These are phyloP conservation scores for Sminthurides aquaticus DNA, from an alignment of 2,888 invertebrate species.

Conservation along the genomic window DNA sequence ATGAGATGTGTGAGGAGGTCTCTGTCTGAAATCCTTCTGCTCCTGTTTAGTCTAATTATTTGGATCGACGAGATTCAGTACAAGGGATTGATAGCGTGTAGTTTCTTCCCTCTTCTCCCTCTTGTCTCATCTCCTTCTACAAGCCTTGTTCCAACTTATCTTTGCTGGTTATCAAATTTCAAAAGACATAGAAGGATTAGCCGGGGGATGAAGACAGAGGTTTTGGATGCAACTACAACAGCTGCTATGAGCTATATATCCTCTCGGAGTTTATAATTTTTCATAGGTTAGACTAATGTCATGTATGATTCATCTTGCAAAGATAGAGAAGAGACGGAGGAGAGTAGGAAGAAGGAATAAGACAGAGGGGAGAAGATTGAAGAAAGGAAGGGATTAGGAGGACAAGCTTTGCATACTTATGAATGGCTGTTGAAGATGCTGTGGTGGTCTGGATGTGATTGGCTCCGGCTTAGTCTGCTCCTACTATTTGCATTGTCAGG, in stretches of 20 bases:
- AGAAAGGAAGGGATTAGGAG: background rate
- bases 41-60: conserved; percentile 35
- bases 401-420: conserved; percentile 8
- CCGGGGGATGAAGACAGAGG: background rate
- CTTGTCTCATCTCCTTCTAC: background rate
- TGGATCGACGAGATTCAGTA: conserved; percentile 16
- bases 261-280: too few relatives aligned
- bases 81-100: background rate
- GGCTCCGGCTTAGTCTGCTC: background rate
- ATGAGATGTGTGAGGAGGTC: conserved; percentile 26
- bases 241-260: background rate
- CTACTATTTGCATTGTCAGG: conserved; percentile 6
- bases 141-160: background rate
- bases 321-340: background rate
- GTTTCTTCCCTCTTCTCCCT: background rate
- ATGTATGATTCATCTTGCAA: background rate
- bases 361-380: background rate
- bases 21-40: conserved; percentile 23
- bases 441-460: conserved; percentile 3
- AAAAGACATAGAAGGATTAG: background rate
- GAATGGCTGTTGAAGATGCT: background rate
- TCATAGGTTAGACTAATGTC: background rate
- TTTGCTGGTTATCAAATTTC: background rate
- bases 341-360: background rate
- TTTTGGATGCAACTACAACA: background rate